These are phyloP conservation scores for Coelinius sp. DNA, from an alignment of 2,888 invertebrate species.

Conservation along the genomic window DNA sequence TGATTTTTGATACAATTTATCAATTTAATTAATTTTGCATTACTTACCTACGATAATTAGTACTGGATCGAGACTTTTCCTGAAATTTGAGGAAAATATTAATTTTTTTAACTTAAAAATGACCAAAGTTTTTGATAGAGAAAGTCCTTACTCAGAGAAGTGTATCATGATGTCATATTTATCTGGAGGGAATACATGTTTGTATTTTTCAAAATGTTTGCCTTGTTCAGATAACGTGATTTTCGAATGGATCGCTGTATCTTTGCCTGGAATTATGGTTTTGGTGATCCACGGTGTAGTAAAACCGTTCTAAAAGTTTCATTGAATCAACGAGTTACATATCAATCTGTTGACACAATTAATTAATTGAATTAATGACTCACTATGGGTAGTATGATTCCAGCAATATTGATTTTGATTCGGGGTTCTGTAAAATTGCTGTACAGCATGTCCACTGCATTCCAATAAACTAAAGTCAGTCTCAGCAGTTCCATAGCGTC, in stretches of 20 bases:
- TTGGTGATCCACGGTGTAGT: background rate
- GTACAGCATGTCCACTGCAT: slow-evolving; percentile 21
- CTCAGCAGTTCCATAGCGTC: background rate
- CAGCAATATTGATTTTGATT: background rate
- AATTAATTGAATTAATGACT: too few species aligned
- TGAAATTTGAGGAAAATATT: background rate
- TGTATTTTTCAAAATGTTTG: background rate
- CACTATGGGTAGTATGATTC: background rate
- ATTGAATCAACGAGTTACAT: too few species aligned
- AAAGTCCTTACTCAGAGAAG: background rate
- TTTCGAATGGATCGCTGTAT: background rate
- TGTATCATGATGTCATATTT: background rate
- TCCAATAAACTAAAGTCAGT: background rate
- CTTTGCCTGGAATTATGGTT: background rate
- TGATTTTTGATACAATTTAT: too few species aligned
- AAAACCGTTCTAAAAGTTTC: background rate
- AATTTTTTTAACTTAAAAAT: background rate
- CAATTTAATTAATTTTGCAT: too few species aligned
- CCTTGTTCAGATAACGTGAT: background rate
- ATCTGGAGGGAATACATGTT: background rate
- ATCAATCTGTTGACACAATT: too few species aligned
- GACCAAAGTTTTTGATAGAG: background rate
- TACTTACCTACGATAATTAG: too few species aligned
- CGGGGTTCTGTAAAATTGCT: background rate
- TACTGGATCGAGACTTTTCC: too few species aligned